Conservation (phyloP, 2,797 vertebrate genomes). For the Pipistrellus pipistrellus region DNA sequence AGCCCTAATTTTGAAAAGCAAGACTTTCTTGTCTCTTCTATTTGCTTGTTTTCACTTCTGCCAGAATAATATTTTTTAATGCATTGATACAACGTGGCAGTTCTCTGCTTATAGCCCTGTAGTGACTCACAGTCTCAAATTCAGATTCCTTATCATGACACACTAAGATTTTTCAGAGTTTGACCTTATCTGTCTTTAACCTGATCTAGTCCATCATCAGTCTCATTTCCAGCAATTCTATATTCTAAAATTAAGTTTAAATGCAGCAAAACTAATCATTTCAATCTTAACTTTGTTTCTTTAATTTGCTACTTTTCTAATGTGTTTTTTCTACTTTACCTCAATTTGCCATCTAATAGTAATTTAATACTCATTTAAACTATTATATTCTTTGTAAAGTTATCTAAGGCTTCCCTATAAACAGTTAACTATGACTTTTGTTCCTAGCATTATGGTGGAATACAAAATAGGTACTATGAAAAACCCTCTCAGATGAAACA, state of each 20-base stretch:
- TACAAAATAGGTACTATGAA: neutral
- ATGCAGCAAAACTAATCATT: neutral
- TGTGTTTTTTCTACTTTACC: neutral
- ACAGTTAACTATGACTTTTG: neutral
- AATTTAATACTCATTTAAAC: neutral
- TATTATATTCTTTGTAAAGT: conserved; percentile 4
- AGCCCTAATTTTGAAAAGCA: conserved; percentile 39
- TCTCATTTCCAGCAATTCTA: neutral
- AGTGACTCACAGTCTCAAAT: neutral
- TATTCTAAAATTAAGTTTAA: neutral
- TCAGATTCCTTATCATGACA: neutral
- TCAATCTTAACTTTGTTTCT: neutral
- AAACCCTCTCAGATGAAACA: conserved; percentile 14
- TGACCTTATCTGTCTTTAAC: neutral
- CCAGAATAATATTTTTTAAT: neutral
- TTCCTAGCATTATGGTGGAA: neutral
- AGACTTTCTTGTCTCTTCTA: neutral
- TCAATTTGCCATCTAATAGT: neutral
- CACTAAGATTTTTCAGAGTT: neutral
- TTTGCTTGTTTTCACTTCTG: neutral
- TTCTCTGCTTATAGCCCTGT: neutral
- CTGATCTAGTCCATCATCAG: neutral
- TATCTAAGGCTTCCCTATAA: neutral
- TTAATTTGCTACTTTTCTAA: neutral
- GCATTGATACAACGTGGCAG: neutral